A percentile compares a stretch with the other conserved stretches of the same genome.
phyloP scores from a whole-genome alignment of 2,888 invertebrate genomes.

The Nemotelus nigrinus region DNA sequence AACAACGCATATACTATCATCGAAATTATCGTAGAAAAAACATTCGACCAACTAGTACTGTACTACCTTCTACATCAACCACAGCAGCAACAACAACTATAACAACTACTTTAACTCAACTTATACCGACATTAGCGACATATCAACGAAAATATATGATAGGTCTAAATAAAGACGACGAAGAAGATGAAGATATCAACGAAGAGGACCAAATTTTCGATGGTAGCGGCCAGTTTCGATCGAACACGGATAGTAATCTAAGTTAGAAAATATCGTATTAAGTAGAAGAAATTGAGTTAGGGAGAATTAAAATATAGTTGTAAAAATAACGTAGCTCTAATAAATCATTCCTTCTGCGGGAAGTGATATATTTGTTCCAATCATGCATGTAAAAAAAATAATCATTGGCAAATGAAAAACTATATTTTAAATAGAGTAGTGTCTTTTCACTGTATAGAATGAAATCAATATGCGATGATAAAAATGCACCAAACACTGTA shows the following conservation, averaged over 20 bases:
- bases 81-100: background rate
- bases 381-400: no score
- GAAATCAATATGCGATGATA: no score
- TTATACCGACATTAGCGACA: conserved; percentile 5
- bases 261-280: background rate
- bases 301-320: no score
- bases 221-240: conserved; percentile 1
- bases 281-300: no score
- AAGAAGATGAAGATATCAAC: conserved; percentile 14
- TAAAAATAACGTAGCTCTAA: no score
- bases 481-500: no score
- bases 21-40: conserved; percentile 13
- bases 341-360: no score
- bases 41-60: background rate
- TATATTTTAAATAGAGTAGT: no score
- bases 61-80: no score
- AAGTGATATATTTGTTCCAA: no score
- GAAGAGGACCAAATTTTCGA: conserved; percentile 20
- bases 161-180: conserved; percentile 19
- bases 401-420: no score
- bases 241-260: background rate
- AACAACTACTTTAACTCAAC: conserved; percentile 6
- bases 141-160: conserved; percentile 21
- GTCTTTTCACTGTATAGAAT: no score
- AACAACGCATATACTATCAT: background rate